These are phyloP conservation scores for Pampus argenteus DNA, from an alignment of 2,797 vertebrate genomes.

Conservation along the genomic window DNA sequence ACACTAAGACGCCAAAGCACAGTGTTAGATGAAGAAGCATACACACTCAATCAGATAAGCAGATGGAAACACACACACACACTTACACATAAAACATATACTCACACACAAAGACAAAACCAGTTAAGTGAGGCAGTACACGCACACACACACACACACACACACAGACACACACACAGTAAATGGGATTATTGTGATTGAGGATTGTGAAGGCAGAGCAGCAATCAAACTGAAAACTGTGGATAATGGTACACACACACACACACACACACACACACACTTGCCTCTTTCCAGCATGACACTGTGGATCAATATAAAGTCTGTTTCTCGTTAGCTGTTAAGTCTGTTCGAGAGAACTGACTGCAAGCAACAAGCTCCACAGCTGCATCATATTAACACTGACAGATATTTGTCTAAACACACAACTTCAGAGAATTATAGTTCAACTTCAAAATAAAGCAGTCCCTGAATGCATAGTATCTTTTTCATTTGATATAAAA, in stretches of 20 bases:
- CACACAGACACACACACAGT: neutral
- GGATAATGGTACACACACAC: neutral
- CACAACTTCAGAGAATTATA: no score
- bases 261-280: neutral
- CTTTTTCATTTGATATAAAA: neutral
- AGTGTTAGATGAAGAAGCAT: neutral
- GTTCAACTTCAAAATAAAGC: neutral
- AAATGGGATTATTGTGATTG: slow-evolving; percentile 1
- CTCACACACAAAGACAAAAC: neutral
- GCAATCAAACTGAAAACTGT: neutral
- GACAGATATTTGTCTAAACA: neutral
- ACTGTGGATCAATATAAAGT: slow-evolving; percentile 7
- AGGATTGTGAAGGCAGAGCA: neutral
- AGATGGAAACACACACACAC: neutral
- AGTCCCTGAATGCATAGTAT: neutral
- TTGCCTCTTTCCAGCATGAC: neutral
- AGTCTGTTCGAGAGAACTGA: slow-evolving; percentile 8
- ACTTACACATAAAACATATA: neutral
- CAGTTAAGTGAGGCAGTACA: neutral
- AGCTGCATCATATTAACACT: neutral
- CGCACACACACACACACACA: neutral
- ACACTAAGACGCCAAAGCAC: no score
- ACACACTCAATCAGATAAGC: neutral
- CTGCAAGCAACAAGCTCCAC: slow-evolving; percentile 3
- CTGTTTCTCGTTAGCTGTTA: slow-evolving; percentile 18